A percentile compares a stretch with the other conserved stretches of the same genome.
phyloP scores from a whole-genome alignment of 2,888 invertebrate species.

The Selenia dentaria region DNA sequence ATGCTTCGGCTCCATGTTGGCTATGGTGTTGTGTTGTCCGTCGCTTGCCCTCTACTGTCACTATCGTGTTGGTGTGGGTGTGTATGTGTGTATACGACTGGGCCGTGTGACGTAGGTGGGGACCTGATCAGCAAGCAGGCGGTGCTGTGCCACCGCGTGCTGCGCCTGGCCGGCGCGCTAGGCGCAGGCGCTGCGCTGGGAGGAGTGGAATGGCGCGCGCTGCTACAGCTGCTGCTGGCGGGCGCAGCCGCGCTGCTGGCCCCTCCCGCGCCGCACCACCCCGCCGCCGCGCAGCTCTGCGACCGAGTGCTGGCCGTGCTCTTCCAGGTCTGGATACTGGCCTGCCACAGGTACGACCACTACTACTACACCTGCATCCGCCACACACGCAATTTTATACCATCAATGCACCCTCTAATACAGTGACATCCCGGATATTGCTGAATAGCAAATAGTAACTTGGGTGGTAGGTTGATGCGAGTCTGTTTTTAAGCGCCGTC shows the following conservation, averaged over 20 bases:
- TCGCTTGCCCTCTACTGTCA: no score
- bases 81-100: background rate
- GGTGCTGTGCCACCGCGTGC: constrained; percentile 95
- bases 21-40: no score
- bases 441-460: no score
- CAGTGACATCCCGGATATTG: no score
- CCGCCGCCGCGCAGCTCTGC: constrained; percentile 97
- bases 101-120: constrained; percentile 83
- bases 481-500: no score
- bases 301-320: constrained; percentile 97
- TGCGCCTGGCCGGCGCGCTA: constrained; percentile 92
- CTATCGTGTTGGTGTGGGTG: background rate
- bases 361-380: no score
- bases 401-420: no score
- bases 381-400: no score
- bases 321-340: constrained; percentile 85
- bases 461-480: no score
- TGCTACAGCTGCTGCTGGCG: constrained; percentile 92
- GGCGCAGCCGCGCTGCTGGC: constrained; percentile 95
- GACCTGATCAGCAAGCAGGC: constrained; percentile 97
- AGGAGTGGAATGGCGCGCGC: constrained; percentile 95
- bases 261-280: constrained; percentile 96
- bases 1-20: no score
- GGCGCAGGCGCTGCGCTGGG: constrained; percentile 85
- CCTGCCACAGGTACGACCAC: constrained; percentile 26